Evolutionary conservation across 1,140 invertebrate species (phyloP).

Genomic region (Pentalonia nigronervosa): DNA sequence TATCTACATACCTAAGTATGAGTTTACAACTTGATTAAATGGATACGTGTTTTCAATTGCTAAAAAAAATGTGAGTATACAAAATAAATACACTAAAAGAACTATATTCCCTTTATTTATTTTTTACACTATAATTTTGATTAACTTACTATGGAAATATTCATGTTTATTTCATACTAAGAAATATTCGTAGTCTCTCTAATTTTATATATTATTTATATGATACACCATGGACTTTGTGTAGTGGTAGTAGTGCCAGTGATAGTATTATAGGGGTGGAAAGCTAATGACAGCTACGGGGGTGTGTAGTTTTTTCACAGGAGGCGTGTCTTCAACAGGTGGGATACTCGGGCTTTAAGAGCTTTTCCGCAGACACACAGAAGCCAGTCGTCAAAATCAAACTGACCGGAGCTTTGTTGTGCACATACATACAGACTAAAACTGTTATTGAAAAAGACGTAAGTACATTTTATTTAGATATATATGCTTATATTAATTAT

Average conservation of each 20-base stretch:
- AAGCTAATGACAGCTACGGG: constrained; percentile 46
- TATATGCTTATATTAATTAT: neutral
- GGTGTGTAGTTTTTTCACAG: constrained; percentile 8
- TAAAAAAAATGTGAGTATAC: neutral
- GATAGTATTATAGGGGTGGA: constrained; percentile 21
- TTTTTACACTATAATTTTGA: neutral
- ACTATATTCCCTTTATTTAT: neutral
- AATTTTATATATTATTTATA: constrained; percentile 17
- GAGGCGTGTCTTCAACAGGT: constrained; percentile 57
- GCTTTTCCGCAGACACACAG: constrained; percentile 47
- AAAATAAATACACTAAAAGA: neutral
- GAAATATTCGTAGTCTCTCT: neutral
- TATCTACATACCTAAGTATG: neutral
- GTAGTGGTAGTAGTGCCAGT: neutral
- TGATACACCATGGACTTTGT: neutral
- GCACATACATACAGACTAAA: constrained; percentile 14
- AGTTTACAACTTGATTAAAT: neutral
- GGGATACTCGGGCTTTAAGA: constrained; percentile 46
- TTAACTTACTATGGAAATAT: neutral
- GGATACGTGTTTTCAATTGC: neutral
- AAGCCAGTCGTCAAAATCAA: constrained; percentile 49
- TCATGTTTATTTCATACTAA: neutral
- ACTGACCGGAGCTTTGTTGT: constrained; percentile 50
- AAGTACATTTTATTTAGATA: constrained; percentile 15
- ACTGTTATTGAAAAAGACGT: constrained; percentile 43